Conservation (phyloP, 2,113 vertebrate species). For the Ceratotherium simum region DNA sequence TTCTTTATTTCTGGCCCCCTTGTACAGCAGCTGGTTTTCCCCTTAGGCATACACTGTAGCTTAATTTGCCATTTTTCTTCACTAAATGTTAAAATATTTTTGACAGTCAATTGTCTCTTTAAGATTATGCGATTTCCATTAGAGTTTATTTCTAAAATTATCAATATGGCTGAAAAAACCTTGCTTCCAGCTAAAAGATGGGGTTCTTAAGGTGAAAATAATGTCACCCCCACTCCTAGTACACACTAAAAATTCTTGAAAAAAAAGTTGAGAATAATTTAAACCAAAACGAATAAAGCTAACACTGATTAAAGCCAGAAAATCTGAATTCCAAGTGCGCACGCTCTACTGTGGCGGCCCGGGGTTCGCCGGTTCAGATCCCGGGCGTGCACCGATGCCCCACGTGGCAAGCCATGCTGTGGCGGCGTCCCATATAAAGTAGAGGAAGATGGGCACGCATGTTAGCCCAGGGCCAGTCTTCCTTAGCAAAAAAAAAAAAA, state of each 20-base stretch:
- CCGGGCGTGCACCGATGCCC: no score
- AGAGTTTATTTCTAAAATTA: background rate
- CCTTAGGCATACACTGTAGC: background rate
- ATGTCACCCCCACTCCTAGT: background rate
- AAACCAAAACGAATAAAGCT: conserved; percentile 19
- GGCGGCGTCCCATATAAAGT: no score
- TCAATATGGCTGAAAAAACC: background rate
- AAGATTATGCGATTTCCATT: background rate
- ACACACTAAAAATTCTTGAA: background rate
- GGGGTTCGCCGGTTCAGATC: no score
- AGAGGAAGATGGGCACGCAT: no score
- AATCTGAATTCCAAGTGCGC: background rate
- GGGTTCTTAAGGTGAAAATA: background rate
- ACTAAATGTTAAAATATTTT: background rate
- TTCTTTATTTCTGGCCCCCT: background rate
- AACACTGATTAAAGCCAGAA: conserved; percentile 26
- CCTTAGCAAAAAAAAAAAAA: no score
- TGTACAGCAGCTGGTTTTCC: background rate
- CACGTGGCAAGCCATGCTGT: no score
- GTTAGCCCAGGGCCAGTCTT: no score
- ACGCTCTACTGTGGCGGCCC: no score
- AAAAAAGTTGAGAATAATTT: background rate
- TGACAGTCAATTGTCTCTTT: background rate
- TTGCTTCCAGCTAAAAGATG: background rate
- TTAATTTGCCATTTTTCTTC: background rate